A percentile compares a stretch with the other conserved stretches of the same genome.
phyloP scores from a whole-genome alignment of 1,140 invertebrate species.

The Saccostrea echinata region DNA sequence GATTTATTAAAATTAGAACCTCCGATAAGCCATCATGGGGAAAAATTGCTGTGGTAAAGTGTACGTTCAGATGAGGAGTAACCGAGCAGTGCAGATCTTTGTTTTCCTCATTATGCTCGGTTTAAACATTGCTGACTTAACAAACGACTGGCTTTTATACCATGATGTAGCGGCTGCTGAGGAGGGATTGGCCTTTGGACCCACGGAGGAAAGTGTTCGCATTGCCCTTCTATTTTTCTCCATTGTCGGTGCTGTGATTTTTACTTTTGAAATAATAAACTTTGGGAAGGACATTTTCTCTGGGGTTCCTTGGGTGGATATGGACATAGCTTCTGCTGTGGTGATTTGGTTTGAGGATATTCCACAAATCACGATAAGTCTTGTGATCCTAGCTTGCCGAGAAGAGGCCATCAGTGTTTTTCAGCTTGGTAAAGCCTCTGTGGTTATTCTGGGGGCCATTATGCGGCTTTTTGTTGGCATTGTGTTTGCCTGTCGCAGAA shows the following conservation, averaged over 20 bases:
- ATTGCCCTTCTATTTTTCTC: slow-evolving; percentile 49
- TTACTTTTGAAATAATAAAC: slow-evolving; percentile 58
- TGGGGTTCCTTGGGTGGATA: slow-evolving; percentile 50
- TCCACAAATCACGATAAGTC: slow-evolving; percentile 53
- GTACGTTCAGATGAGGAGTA: background rate
- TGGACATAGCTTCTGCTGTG: slow-evolving; percentile 54
- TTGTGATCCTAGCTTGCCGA: slow-evolving; percentile 59
- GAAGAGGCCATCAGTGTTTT: slow-evolving; percentile 62
- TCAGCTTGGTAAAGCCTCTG: slow-evolving; percentile 57
- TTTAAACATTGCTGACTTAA: slow-evolving; percentile 55
- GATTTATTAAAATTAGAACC: background rate
- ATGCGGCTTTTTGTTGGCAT: slow-evolving; percentile 41
- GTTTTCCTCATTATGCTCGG: background rate
- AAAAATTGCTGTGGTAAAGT: background rate
- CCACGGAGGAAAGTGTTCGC: slow-evolving; percentile 37
- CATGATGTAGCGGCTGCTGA: slow-evolving; percentile 51
- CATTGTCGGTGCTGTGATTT: slow-evolving; percentile 52
- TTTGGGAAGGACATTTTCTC: slow-evolving; percentile 42
- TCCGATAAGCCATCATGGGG: background rate
- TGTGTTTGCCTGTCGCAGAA: slow-evolving; percentile 41
- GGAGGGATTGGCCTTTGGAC: slow-evolving; percentile 60
- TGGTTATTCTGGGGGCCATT: slow-evolving; percentile 50
- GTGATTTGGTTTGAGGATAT: slow-evolving; percentile 61
- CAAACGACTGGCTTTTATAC: slow-evolving; percentile 60
- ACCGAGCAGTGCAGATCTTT: background rate